Evolutionary conservation across 2,888 invertebrate genomes (phyloP), one percentile per base, ranked within the genome.

Genomic region (Apamea monoglypha): DNA sequence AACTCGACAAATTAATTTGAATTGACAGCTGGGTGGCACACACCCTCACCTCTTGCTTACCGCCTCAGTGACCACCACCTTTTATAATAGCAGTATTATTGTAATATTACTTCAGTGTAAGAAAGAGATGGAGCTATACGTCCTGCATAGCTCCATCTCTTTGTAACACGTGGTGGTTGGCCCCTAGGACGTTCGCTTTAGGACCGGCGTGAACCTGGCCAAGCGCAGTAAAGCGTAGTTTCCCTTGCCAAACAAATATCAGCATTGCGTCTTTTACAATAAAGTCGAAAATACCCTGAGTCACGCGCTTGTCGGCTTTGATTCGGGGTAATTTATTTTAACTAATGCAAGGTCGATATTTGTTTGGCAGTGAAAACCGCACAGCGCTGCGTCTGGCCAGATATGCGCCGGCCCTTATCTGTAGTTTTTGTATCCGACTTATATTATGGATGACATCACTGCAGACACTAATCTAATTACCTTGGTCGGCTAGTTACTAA

Each of bases 401-500:
- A 36, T 56, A 7, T 61, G 10, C 6, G 36, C 36, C 36, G 25
- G 32, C 25, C 32, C 2, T n/a, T 53, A 36, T 47, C n/a, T 21
- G 8, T 40, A 40, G 36, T 53, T 18, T 40, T 29, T 1, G 8
- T 61, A 74, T 18, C 21, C 12, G 16, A 80, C 56, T 36, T 25
- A 56, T 47, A 21, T 32, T 32, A 16, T 36, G 50, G 18, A 50
- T 44, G 67, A 68, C 68, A 18, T 61, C 29, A 56, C 44, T 40
- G 32, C 18, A 21, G 1, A 1, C 36, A 53, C 7, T 61, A n/a
- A 16, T 81, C 68, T 82, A 36, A 63, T n/a, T 69, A 56, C 64
- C 82, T 68, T 82, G 53, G 68, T 82, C 21, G 8, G 53, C 53
- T 76, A 16, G 29, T 71, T 69, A 83, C 77, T 85, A 85, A 82